Evolutionary conservation across 2,888 invertebrate species (phyloP).

Genomic region (Caenorhabditis macrosperma): DNA sequence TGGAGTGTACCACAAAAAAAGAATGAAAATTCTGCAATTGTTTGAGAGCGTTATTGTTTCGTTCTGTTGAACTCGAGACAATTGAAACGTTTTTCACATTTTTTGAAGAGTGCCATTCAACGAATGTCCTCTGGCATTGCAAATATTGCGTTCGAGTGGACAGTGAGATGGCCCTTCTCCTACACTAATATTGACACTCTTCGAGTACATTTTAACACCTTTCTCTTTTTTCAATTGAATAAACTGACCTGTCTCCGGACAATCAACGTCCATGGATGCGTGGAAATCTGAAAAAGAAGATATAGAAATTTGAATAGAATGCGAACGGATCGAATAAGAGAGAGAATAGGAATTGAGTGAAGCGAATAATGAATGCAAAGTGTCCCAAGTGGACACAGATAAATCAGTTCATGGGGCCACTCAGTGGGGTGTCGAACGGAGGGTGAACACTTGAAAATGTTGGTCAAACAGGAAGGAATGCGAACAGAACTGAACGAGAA

Average conservation of each 20-base stretch:
- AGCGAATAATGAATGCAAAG: conserved; percentile 41
- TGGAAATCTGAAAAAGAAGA: conserved; percentile 6
- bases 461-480: conserved; percentile 29
- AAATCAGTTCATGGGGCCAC: conserved; percentile 48
- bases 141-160: conserved; percentile 5
- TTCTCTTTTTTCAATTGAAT: neutral
- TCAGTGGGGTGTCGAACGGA: conserved; percentile 28
- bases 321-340: neutral
- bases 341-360: neutral
- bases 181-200: conserved; percentile 16
- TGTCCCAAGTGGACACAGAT: conserved; percentile 38
- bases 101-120: neutral
- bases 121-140: neutral
- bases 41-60: neutral
- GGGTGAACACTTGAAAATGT: conserved; percentile 12
- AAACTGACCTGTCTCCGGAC: conserved; percentile 23
- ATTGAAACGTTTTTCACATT: neutral
- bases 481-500: conserved; percentile 1
- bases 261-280: conserved; percentile 13
- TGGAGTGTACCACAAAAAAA: too few species aligned
- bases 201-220: conserved; percentile 30
- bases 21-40: neutral
- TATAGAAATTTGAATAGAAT: neutral
- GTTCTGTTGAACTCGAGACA: neutral
- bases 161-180: neutral